Evolutionary conservation across 2,797 vertebrate genomes (phyloP), one percentile per base, ranked within the genome.

Genomic region (Rhyacichthys aspro): DNA sequence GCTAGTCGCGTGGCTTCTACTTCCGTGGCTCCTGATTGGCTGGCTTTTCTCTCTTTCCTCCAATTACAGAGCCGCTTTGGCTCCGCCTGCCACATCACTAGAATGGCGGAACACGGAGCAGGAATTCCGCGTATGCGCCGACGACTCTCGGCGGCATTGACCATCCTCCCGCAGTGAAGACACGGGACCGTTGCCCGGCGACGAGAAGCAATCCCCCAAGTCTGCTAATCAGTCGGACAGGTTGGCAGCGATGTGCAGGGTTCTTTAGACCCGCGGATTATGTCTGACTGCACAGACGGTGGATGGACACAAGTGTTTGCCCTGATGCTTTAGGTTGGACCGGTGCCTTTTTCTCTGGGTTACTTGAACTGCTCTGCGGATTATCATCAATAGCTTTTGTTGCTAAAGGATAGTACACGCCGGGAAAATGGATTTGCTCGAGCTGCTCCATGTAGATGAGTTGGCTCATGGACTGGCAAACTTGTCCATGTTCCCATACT

Each of bases 401-500:
- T 5, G n/a, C 3, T 7, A 45, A 18, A 42, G n/a, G 63, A 28
- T 43, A 16, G 8, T 0, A 37, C 14, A 46, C 15, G 23, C 0
- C 1, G 23, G 1, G 1, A 56, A 0, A 0, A 93, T 94, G 93
- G 91, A 91, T 48, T 3, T 88, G 79, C 18, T 91, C 11, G 62
- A 17, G 43, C 14, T 78, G 45, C 48, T 90, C 53, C 11, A 53
- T 43, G 33, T 94, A 79, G 87, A 94, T 70, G 85, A 93, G 3
- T 63, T 95, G 74, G 89, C 93, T 7, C 79, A 91, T 49, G 89
- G 87, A 46, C 93, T 98, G 82, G 94, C 95, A 8, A 86, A 78
- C 46, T 72, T 96, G 67, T 75, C 93, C 38, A 95, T 98, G 95
- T 99, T 95, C 53, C 97, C 97, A 0, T 95, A 94, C 84, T 99